phyloP scores from a whole-genome alignment of 2,113 vertebrate species.

The Mobula hypostoma region DNA sequence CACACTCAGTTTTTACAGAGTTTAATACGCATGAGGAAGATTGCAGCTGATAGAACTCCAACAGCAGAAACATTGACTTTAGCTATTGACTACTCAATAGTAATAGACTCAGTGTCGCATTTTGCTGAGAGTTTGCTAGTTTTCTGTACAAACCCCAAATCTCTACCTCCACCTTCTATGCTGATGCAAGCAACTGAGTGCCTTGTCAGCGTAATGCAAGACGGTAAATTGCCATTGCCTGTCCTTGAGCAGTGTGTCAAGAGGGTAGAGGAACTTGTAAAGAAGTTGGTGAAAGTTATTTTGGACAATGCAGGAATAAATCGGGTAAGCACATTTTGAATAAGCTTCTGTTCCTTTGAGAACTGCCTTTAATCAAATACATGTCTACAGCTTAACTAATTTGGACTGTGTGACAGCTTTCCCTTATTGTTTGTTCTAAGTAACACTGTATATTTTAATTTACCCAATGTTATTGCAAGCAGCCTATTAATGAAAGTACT shows the following conservation, averaged over 20 bases:
- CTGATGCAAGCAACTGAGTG: constrained; percentile 58
- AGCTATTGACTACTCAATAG: constrained; percentile 51
- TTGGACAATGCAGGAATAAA: constrained; percentile 54
- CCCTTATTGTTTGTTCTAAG: too few species aligned
- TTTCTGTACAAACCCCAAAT: constrained; percentile 55
- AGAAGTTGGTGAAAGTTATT: constrained; percentile 61
- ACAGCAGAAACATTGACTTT: constrained; percentile 50
- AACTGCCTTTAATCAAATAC: neutral
- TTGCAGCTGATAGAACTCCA: constrained; percentile 46
- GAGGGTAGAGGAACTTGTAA: constrained; percentile 65
- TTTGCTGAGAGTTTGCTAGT: constrained; percentile 64
- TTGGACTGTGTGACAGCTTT: neutral
- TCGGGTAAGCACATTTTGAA: constrained; percentile 63
- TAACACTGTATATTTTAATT: neutral
- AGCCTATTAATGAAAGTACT: neutral
- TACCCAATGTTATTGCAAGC: neutral
- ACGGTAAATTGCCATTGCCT: constrained; percentile 50
- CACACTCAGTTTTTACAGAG: constrained; percentile 69
- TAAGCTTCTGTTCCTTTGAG: neutral
- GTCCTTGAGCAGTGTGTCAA: constrained; percentile 56
- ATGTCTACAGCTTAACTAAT: neutral
- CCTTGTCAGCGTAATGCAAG: constrained; percentile 54
- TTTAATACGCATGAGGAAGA: constrained; percentile 62
- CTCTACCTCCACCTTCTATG: constrained; percentile 48
- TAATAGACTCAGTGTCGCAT: constrained; percentile 62